These are phyloP conservation scores for Enhydra lutris DNA, from an alignment of 2,113 vertebrate species.

Conservation along the genomic window DNA sequence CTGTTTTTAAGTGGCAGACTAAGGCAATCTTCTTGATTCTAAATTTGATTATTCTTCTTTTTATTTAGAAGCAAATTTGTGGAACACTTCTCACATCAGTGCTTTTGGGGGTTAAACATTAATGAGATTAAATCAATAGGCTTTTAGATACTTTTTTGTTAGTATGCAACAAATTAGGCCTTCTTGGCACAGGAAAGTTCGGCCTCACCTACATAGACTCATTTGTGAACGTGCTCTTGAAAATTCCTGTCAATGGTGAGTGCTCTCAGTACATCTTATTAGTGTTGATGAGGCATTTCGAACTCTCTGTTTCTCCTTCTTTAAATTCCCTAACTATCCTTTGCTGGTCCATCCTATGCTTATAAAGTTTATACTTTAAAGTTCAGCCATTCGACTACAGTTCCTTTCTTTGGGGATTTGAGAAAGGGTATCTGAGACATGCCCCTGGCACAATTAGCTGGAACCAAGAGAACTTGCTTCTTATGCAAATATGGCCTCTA, in stretches of 20 bases:
- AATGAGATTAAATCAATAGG: slow-evolving; percentile 42
- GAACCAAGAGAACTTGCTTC: background rate
- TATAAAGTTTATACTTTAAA: background rate
- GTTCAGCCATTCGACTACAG: background rate
- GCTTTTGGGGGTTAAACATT: background rate
- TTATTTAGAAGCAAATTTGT: slow-evolving; percentile 66
- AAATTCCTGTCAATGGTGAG: background rate
- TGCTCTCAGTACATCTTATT: background rate
- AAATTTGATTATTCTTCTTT: slow-evolving; percentile 72
- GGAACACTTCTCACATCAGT: slow-evolving; percentile 15
- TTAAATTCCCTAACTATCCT: background rate
- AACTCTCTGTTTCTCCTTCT: background rate
- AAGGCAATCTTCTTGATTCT: slow-evolving; percentile 66
- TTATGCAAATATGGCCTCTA: background rate
- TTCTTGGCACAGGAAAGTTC: background rate
- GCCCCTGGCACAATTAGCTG: background rate
- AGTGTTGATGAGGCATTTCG: background rate
- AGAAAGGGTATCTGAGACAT: slow-evolving; percentile 19
- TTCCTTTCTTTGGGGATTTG: slow-evolving; percentile 24
- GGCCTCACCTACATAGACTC: background rate
- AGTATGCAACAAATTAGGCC: background rate
- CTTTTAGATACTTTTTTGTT: slow-evolving; percentile 41
- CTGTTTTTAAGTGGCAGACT: slow-evolving; percentile 57
- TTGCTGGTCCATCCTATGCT: background rate
- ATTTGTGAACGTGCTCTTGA: background rate